Percentiles rank a stretch among this genome's conserved stretches.
Evolutionary conservation across 2,888 invertebrate genomes (phyloP).

Genomic region (Frankliniella intonsa): DNA sequence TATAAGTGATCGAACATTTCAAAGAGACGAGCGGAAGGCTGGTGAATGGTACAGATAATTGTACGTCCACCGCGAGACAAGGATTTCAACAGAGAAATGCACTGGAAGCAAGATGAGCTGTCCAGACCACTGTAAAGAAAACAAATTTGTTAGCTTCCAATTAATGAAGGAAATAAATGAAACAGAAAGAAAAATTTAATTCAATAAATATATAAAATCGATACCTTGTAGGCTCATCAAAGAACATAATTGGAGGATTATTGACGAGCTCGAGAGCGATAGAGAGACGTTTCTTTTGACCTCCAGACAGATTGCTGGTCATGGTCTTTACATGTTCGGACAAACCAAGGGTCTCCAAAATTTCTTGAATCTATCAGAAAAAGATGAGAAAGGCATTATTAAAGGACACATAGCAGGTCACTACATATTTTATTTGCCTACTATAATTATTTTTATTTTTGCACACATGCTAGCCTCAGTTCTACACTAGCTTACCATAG

Average conservation of each 20-base stretch:
- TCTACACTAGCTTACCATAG: not conserved
- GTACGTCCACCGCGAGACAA: constrained; percentile 87
- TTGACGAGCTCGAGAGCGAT: constrained; percentile 92
- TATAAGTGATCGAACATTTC: constrained; percentile 96
- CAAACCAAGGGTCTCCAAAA: constrained; percentile 81
- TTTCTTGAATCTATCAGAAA: constrained; percentile 75
- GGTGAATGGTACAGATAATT: constrained; percentile 93
- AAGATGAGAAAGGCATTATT: not conserved
- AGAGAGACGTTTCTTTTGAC: constrained; percentile 90
- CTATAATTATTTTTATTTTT: not conserved
- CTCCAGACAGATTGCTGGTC: constrained; percentile 88
- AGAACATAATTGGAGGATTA: constrained; percentile 97
- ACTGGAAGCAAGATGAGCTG: constrained; percentile 92
- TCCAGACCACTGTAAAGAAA: constrained; percentile 71
- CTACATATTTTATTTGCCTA: not conserved
- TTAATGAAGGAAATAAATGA: not conserved
- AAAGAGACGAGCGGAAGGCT: constrained; percentile 92
- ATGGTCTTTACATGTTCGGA: constrained; percentile 83
- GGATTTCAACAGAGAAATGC: constrained; percentile 81
- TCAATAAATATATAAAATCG: not conserved
- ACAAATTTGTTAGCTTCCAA: not conserved
- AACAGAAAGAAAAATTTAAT: not conserved
- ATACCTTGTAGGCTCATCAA: constrained; percentile 88
- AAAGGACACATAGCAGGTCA: not conserved
- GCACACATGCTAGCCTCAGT: not conserved